These are phyloP conservation scores for Colaptes auratus DNA, from an alignment of 2,113 vertebrate genomes.

Conservation along the genomic window DNA sequence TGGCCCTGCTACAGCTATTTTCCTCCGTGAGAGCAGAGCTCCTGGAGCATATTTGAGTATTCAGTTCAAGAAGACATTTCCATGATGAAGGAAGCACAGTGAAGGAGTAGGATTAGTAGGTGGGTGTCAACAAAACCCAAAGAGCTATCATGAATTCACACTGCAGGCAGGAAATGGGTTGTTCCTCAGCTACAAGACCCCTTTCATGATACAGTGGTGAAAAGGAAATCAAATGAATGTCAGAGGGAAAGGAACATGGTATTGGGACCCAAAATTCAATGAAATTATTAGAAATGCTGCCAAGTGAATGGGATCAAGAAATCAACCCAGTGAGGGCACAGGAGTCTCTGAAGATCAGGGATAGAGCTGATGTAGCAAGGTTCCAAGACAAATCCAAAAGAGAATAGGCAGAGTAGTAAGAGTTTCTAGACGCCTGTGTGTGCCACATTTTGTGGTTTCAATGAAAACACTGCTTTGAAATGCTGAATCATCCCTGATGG, in stretches of 20 bases:
- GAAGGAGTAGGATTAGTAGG: not conserved
- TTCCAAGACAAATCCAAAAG: not conserved
- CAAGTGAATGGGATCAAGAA: not conserved
- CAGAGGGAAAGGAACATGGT: not conserved
- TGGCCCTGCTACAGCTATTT: not conserved
- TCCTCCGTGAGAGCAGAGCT: not conserved
- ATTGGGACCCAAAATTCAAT: not conserved
- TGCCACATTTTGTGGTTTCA: not conserved
- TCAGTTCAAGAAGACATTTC: not conserved
- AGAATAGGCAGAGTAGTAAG: not conserved
- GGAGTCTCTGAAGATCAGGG: not conserved
- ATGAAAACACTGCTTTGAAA: not conserved
- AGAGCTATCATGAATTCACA: not conserved
- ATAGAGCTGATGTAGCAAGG: not conserved
- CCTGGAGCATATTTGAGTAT: not conserved
- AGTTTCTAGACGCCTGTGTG: not conserved
- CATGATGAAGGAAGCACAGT: not conserved
- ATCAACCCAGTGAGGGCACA: not conserved
- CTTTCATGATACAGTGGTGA: rapidly evolving
- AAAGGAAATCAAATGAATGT: not conserved
- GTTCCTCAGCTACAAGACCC: not conserved
- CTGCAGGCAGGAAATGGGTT: not conserved
- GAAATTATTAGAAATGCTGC: not conserved
- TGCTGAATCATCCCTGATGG: not conserved
- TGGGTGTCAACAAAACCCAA: not conserved